Evolutionary conservation across 2,888 invertebrate species (phyloP).

Genomic region (Neuroscelio doddi): DNA sequence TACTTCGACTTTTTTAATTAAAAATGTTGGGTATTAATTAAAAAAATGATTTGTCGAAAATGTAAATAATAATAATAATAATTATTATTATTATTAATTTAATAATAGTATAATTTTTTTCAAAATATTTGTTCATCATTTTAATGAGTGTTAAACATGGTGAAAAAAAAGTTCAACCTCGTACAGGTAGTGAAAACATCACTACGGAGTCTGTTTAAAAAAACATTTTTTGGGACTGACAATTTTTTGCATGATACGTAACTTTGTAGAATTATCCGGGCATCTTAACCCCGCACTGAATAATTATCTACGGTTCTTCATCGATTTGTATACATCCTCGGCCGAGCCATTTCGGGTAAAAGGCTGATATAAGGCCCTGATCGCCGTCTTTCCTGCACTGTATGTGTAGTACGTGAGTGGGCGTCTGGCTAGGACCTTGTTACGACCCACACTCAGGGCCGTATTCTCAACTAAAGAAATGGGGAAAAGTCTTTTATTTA

Average conservation of each 20-base stretch:
- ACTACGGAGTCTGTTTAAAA: no score
- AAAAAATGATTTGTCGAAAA: no score
- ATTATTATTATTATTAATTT: no score
- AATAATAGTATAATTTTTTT: no score
- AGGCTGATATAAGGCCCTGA: slow-evolving; percentile 63
- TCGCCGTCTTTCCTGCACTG: slow-evolving; percentile 48
- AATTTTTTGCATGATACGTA: neutral
- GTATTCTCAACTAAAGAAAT: slow-evolving; percentile 48
- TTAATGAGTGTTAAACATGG: no score
- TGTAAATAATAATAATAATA: no score
- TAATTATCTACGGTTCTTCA: slow-evolving; percentile 32
- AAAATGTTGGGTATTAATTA: no score
- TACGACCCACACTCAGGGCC: slow-evolving; percentile 65
- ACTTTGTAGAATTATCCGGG: neutral
- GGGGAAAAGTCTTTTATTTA: slow-evolving; percentile 17
- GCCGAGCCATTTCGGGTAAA: slow-evolving; percentile 63
- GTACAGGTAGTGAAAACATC: no score
- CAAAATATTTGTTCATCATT: no score
- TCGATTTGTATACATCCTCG: slow-evolving; percentile 50
- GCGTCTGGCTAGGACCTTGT: slow-evolving; percentile 66
- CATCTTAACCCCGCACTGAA: slow-evolving; percentile 13
- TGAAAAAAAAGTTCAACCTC: no score
- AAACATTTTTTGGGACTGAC: no score
- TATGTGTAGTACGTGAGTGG: slow-evolving; percentile 54
- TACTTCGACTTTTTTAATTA: no score